A percentile compares a stretch with the other conserved stretches of the same genome.
Evolutionary conservation across 2,888 invertebrate species (phyloP).

Genomic region (Dolichomitus sp.): DNA sequence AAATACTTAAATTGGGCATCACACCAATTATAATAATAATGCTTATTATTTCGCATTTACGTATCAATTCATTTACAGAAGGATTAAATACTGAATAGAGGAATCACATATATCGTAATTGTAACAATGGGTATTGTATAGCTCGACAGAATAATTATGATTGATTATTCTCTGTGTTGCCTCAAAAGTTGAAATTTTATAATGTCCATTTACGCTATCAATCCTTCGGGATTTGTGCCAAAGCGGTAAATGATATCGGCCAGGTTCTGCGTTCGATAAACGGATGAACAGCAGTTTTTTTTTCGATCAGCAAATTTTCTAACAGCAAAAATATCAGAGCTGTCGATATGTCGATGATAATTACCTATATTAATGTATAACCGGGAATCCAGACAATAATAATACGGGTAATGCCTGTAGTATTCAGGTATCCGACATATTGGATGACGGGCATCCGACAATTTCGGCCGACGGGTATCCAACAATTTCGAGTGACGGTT

Average conservation of each 20-base stretch:
- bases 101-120: not conserved
- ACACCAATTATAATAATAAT: not conserved
- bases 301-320: not conserved
- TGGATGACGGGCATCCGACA: no score
- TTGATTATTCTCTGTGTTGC: not conserved
- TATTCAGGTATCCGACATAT: no score
- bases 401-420: no score
- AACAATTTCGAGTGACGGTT: no score
- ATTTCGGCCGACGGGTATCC: no score
- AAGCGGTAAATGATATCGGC: not conserved
- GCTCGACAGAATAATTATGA: not conserved
- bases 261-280: not conserved
- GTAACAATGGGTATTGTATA: not conserved
- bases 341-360: no score
- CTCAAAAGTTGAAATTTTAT: not conserved
- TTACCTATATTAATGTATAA: no score
- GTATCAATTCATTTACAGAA: not conserved
- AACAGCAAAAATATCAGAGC: no score
- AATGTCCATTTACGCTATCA: not conserved
- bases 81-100: not conserved
- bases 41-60: not conserved
- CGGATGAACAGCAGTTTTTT: not conserved
- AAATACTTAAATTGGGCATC: not conserved
- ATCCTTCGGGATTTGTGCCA: not conserved
- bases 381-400: no score